Base-by-base conservation (phyloP, 2,113 vertebrate species). In the Hippocampus barbouri region DNA sequence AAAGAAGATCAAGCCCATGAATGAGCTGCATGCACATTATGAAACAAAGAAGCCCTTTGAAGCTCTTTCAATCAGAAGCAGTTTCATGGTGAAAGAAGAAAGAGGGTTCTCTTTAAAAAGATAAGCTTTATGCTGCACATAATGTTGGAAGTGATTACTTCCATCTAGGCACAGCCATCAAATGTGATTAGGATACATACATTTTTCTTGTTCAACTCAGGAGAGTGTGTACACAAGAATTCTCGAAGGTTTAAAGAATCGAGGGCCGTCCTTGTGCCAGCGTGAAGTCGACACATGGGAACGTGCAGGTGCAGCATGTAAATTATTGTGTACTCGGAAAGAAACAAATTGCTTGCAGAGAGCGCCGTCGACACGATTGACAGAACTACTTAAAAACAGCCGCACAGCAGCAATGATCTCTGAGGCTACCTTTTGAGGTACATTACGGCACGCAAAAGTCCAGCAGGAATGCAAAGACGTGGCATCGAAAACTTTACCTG, bases 31-130 rank as follows among this genome's bases (percentile, higher is more conserved):
- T 91, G 86, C 89, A 91, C 85, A 92, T 91, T 89, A 89, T 88
- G 79, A 92, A 91, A 92, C 90, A 92, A 93, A 91, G 90, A 85
- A 84, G 82, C 82, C 88, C 89, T 92, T 91, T 93, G 89, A 92
- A 92, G 91, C 88, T 87, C 84, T 87, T 89, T 90, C 86, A 91
- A 88, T 91, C 90, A 92, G 84, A 91, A 92, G 85, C 86, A 91
- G 91, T 91, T 92, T 90, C 87, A 91, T 91, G 91, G 85, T 91
- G 83, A 88, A 90, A 92, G 88, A 91, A 91, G 86, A 92, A 92
- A 89, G 89, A 79, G 79, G 88, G 88, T 91, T 86, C 88, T 89
- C 86, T 87, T 90, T 91, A 89, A 89, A 85, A 85, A 90, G 90
- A 92, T 91, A 92, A 93, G 90, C 89, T 90, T 87, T 85, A 86